phyloP scores from a whole-genome alignment of 2,797 vertebrate genomes.

The Chanos chanos region DNA sequence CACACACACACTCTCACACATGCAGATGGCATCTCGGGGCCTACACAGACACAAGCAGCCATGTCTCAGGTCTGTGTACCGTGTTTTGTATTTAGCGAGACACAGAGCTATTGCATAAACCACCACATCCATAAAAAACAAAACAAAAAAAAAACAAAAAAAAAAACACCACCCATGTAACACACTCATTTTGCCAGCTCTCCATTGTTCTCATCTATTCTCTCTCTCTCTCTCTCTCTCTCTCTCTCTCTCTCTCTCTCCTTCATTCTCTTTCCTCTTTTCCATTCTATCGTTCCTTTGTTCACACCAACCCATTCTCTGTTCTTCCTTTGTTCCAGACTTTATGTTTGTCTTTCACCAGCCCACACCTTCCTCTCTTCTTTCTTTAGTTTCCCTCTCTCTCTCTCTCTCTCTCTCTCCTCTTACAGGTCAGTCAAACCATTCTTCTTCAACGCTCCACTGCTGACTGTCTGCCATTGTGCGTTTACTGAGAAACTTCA shows the following conservation, averaged over 20 bases:
- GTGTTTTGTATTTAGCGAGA: constrained; percentile 20
- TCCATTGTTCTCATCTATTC: constrained; percentile 20
- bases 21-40: no score
- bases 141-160: no score
- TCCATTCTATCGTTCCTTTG: constrained; percentile 13
- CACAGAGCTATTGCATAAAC: constrained; percentile 14
- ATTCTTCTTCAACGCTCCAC: background rate
- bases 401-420: no score
- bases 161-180: constrained; percentile 21
- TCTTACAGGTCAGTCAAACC: constrained; percentile 8
- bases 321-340: constrained; percentile 17
- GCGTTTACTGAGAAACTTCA: constrained; percentile 39
- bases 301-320: constrained; percentile 28
- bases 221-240: background rate
- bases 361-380: constrained; percentile 16
- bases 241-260: constrained; percentile 2
- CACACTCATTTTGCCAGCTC: constrained; percentile 22
- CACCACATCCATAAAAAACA: constrained; percentile 9
- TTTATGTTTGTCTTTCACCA: constrained; percentile 13
- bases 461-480: no score
- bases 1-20: constrained; percentile 37
- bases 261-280: no score
- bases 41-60: constrained; percentile 33
- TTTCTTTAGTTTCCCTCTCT: constrained; percentile 12
- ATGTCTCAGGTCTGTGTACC: constrained; percentile 8